Base-by-base conservation (phyloP, 1,140 invertebrate species). In the Oncopeltus fasciatus region DNA sequence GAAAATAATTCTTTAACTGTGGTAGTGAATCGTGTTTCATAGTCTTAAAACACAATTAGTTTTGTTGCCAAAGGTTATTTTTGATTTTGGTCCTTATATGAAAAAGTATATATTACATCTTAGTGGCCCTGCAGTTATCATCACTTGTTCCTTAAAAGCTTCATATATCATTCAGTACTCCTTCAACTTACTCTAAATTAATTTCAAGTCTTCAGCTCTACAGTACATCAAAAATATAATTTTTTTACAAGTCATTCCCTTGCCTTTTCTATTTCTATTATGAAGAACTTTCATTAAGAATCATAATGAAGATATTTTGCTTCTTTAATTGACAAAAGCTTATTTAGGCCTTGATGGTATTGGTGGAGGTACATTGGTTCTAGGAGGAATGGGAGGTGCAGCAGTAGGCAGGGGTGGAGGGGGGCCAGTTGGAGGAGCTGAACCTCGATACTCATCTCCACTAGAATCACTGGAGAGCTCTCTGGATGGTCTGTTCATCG, bases 271-370 rank as follows among this genome's bases (percentile, higher is more conserved):
- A 8, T 14, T 38, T 14, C 14, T 38, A 38, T 38, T 14, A 38
- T 31, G 31, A 29, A 38, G 24, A 38, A n/a, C n/a, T n/a, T n/a
- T n/a, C n/a, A n/a, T n/a, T n/a, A n/a, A n/a, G n/a, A n/a, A n/a
- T n/a, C n/a, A n/a, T 14, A 38, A 38, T 61, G 29, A 49, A 20
- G 14, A 59, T 53, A 31, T 64, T 21, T 61, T 33, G 47, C 27
- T 18, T 51, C 18, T 9, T 21, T 9, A 27, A 56, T 38, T 11
- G 29, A 58, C 24, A 3, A 5, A 18, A 16, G 18, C 31, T 47
- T 62, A 62, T 44, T 53, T 62, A 43, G 61, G 61, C 53, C 61
- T 53, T 31, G 61, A 57, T 24, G 62, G 62, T 3, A 63, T 26
- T 44, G 62, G 62, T 21, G 62, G 62, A 2, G 62, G 62, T 20